Base-by-base conservation (phyloP, 2,113 vertebrate genomes). In the Oreochromis tanganicae region DNA sequence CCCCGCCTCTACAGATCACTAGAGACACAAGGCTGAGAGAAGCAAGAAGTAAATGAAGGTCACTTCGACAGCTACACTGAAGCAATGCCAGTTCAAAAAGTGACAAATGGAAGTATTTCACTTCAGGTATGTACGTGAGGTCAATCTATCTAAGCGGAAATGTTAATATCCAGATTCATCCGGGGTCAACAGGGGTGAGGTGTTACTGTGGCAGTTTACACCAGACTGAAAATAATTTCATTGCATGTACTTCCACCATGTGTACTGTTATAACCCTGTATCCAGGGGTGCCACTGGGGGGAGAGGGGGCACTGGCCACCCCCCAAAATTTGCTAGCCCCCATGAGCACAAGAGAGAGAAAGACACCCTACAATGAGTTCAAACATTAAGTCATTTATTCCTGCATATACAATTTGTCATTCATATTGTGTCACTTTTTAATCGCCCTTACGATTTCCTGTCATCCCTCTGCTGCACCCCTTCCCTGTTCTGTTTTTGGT, bases 41-140 rank as follows among this genome's bases (percentile, higher is more conserved):
- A 50, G 54, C 87, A 83, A 82, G 68, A 83, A 88, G 41, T 34
- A 87, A 50, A 92, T 94, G 89, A 92, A 93, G 91, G 92, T 90
- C 82, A 89, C 24, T 79, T 87, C 66, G 84, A 71, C 84, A 85
- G 90, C 59, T 73, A 84, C 52, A 41, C 6, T 86, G 82, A 91
- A 90, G 57, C 24, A 12, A 73, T 54, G 83, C 48, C 75, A 87
- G 61, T 85, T 84, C 80, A 91, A 16, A 16, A 48, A 66, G 80
- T 6, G 7, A 3, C 19, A 66, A 80, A 84, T 61, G 56, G 81
- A 83, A 89, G 79, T 19, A 87, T 86, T 87, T 85, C 27, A 38
- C 38, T 82, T 88, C 17, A 84, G 68, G 68, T 79, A 57, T 59
- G 63, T 66, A 46, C 43, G 14, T 4, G 24, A 24, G 54, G 34